Evolutionary conservation across 1,140 invertebrate species (phyloP).

Genomic region (Nasonia giraulti): DNA sequence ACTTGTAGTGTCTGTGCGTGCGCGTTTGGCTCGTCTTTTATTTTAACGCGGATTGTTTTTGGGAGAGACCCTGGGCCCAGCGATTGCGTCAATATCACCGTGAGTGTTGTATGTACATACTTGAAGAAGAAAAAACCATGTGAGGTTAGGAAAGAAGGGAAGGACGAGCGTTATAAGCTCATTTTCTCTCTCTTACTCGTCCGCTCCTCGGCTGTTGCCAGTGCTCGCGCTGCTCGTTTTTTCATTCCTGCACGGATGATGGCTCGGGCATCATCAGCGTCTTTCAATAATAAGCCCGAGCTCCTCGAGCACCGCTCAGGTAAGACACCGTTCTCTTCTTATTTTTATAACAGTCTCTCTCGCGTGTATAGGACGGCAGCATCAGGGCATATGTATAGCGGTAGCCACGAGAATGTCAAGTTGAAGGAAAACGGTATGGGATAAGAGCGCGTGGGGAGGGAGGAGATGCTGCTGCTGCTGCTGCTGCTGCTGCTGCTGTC

Average conservation of each 20-base stretch:
- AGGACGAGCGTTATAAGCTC: not conserved
- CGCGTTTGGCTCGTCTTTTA: too few species aligned
- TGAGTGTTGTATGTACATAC: too few species aligned
- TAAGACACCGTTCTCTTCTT: not conserved
- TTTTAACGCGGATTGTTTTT: too few species aligned
- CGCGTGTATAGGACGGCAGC: not conserved
- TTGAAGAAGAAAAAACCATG: too few species aligned
- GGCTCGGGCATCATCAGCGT: not conserved
- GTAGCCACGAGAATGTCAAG: conserved; percentile 35
- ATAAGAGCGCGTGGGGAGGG: not conserved
- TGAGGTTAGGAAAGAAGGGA: not conserved
- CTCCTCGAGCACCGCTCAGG: not conserved
- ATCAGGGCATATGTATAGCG: not conserved
- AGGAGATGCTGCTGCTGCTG: conserved; percentile 4
- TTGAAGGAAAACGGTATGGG: conserved; percentile 17
- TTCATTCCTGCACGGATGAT: conserved; percentile 14
- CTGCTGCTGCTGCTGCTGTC: not conserved
- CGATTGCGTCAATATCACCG: too few species aligned
- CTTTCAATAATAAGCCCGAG: not conserved
- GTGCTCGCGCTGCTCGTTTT: not conserved
- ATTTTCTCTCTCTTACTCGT: not conserved
- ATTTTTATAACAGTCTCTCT: not conserved
- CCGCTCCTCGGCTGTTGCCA: not conserved
- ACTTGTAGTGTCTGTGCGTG: not conserved
- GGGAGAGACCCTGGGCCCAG: too few species aligned